Conservation (phyloP, 2,888 invertebrate genomes). For the Abrostola triplasia region DNA sequence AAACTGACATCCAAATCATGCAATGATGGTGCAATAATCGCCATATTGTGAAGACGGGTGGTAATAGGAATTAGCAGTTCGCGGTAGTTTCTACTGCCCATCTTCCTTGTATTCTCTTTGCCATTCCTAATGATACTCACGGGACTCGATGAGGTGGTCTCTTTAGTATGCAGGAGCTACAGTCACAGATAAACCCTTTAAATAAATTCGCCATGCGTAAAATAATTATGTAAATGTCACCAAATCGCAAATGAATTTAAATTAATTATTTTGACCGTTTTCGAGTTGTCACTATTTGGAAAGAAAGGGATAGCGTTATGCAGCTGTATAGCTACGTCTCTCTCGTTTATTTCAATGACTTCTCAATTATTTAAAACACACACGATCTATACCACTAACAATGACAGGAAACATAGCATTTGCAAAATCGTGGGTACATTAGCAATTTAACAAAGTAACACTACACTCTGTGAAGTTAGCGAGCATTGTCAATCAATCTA, state of each 20-base stretch:
- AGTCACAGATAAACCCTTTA: slow-evolving; percentile 24
- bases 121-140: slow-evolving; percentile 42
- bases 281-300: slow-evolving; percentile 4
- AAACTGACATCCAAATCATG: too few relatives aligned
- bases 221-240: slow-evolving; percentile 6
- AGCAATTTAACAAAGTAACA: slow-evolving; percentile 62
- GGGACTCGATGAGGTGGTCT: slow-evolving; percentile 36
- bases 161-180: slow-evolving; percentile 32
- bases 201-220: slow-evolving; percentile 34
- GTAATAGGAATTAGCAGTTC: slow-evolving; percentile 35
- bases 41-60: background rate
- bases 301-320: background rate
- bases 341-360: slow-evolving; percentile 11
- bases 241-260: slow-evolving; percentile 10
- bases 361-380: slow-evolving; percentile 24
- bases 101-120: slow-evolving; percentile 30
- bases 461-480: slow-evolving; percentile 62
- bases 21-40: too few relatives aligned
- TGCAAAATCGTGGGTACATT: slow-evolving; percentile 53
- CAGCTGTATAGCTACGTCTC: slow-evolving; percentile 1
- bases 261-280: slow-evolving; percentile 1
- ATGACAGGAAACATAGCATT: slow-evolving; percentile 54
- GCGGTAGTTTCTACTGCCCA: slow-evolving; percentile 40
- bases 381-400: slow-evolving; percentile 36
- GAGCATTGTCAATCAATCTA: slow-evolving; percentile 76